Conservation (phyloP, 2,113 vertebrate genomes). For the Arenaria interpres region DNA sequence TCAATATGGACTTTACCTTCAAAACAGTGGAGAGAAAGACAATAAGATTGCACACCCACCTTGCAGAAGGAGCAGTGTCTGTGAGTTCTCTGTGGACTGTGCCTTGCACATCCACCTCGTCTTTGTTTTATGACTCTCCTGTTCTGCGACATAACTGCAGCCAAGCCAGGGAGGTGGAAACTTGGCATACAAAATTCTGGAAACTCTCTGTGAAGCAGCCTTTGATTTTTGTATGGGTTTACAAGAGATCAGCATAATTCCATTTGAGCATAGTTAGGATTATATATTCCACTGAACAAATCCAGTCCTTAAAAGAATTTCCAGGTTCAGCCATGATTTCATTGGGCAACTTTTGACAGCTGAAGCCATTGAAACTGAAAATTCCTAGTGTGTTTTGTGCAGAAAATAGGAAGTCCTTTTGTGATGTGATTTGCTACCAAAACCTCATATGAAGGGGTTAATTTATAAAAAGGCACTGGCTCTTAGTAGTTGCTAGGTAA, state of each 20-base stretch:
- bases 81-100: background rate
- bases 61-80: background rate
- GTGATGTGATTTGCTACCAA: background rate
- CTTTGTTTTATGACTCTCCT: background rate
- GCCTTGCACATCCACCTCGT: background rate
- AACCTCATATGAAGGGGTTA: constrained; percentile 27
- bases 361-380: background rate
- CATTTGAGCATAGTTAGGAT: background rate
- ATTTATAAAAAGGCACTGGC: constrained; percentile 22
- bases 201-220: background rate
- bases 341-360: accelerated
- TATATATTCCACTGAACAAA: background rate
- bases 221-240: background rate
- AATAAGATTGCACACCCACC: background rate
- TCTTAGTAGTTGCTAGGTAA: constrained; percentile 62
- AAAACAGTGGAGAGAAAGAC: background rate
- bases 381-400: background rate
- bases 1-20: background rate
- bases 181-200: background rate
- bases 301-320: constrained; percentile 4
- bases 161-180: background rate
- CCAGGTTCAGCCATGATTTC: background rate
- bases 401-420: background rate
- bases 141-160: background rate
- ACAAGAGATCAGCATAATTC: background rate